Base-by-base conservation (phyloP, 2,113 vertebrate genomes). In the Oncorhynchus gorbuscha region DNA sequence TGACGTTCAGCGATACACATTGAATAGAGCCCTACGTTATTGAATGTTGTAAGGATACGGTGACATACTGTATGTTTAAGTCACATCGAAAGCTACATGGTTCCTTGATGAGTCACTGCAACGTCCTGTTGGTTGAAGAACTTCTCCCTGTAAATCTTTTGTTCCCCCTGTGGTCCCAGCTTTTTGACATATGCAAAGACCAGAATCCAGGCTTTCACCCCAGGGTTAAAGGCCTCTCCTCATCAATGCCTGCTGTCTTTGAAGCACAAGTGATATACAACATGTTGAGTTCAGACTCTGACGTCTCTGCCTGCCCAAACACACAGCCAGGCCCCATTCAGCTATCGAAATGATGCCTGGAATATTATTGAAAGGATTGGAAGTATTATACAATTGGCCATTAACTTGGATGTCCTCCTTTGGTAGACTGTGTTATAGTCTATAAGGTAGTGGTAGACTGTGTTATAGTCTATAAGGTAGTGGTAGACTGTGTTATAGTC, bases 221-320 rank as follows among this genome's bases (percentile, higher is more conserved):
- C 16, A 78, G 70, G 92, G 92, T 92, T 80, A 93, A 89, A 91
- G 90, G 88, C 83, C 62, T 28, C 61, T 14, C 70, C 88, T 84
- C 49, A 83, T 90, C 91, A 92, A 92, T 78, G 89, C 86, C 85
- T 84, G 3, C 32, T 24, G 71, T 68, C 88, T 91, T 92, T 93
- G 88, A 93, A 90, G 90, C 67, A 69, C 73, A 89, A 94, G 90
- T 91, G 93, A 93, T 92, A 87, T 92, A 90, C 87, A 90, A 61
- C 89, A 76, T 88, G 88, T 84, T 88, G 83, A 85, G 89, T 51
- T 51, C 1, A 13, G 14, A 51, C 84, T 81, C 89, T 12, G 30
- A 78, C 79, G 75, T 55, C 77, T 84, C 78, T 88, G 79, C 79
- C 84, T 83, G 79, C 58, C 69, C 76, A 80, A 58, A 70, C 70